A percentile compares a stretch with the other conserved stretches of the same genome.
Conservation (phyloP, 2,113 vertebrate genomes). For the Lepisosteus osseus region DNA sequence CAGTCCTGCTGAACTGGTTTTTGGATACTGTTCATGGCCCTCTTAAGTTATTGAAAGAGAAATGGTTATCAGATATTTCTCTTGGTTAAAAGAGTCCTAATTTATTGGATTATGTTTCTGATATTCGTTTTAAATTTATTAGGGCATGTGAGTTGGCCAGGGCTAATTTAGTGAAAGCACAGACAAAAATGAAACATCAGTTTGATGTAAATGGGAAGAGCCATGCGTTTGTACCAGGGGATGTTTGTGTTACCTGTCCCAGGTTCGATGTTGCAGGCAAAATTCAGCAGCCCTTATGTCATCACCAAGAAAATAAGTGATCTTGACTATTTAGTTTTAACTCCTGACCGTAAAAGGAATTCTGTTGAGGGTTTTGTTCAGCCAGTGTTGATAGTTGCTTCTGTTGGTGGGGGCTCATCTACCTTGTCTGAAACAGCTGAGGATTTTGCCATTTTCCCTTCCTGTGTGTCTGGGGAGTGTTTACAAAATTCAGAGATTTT, state of each 20-base stretch:
- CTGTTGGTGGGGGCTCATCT: too few relatives aligned
- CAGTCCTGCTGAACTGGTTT: constrained; percentile 5
- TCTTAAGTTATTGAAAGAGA: constrained; percentile 2
- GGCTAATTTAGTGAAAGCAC: not conserved
- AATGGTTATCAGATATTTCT: too few relatives aligned
- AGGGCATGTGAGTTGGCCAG: constrained; percentile 6
- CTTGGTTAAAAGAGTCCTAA: too few relatives aligned
- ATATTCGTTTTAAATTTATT: not conserved
- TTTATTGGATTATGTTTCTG: constrained; percentile 12
- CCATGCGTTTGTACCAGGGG: constrained; percentile 1
- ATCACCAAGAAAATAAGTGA: not conserved
- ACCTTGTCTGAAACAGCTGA: too few relatives aligned
- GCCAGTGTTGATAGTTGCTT: too few relatives aligned
- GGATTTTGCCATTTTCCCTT: too few relatives aligned
- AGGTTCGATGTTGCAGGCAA: not conserved
- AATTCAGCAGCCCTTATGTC: constrained; percentile 4
- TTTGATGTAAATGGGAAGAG: constrained; percentile 14
- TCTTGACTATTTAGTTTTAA: not conserved
- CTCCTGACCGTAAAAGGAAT: not conserved
- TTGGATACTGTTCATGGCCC: constrained; percentile 19
- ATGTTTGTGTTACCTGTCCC: constrained; percentile 18
- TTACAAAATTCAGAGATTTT: too few relatives aligned
- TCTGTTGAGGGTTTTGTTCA: too few relatives aligned
- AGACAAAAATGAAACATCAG: constrained; percentile 2
- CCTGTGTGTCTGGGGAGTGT: too few relatives aligned